These are phyloP conservation scores for Paedocypris sp. DNA, from an alignment of 2,113 vertebrate species.

Conservation along the genomic window DNA sequence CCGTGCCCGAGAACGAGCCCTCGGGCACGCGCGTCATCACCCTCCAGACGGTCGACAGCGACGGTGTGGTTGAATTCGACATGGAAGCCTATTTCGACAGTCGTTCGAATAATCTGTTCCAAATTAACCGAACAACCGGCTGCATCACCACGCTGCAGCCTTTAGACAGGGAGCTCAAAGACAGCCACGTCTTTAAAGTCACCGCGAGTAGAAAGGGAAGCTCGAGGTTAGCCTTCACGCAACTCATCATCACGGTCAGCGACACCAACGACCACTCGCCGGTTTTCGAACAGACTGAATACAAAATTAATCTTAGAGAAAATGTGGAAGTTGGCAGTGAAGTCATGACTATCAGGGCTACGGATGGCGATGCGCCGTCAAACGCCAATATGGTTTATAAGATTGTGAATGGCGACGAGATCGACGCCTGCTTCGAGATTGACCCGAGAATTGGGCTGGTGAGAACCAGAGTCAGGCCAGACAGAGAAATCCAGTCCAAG, in stretches of 20 bases:
- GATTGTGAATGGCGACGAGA: slow-evolving; percentile 53
- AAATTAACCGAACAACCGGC: slow-evolving; percentile 61
- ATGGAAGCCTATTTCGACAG: slow-evolving; percentile 78
- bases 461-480: slow-evolving; percentile 60
- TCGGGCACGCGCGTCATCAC: slow-evolving; percentile 68
- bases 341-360: slow-evolving; percentile 76
- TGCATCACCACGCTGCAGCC: slow-evolving; percentile 63
- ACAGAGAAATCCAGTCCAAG: slow-evolving; percentile 64
- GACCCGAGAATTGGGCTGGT: slow-evolving; percentile 71
- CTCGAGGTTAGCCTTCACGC: slow-evolving; percentile 66
- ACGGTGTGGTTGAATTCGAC: slow-evolving; percentile 67
- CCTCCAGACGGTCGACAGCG: slow-evolving; percentile 66
- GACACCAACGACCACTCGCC: slow-evolving; percentile 78
- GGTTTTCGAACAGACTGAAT: slow-evolving; percentile 73
- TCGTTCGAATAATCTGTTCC: slow-evolving; percentile 71
- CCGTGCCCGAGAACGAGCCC: slow-evolving; percentile 76
- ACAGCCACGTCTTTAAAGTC: slow-evolving; percentile 79
- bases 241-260: slow-evolving; percentile 73
- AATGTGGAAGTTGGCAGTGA: slow-evolving; percentile 79
- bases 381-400: slow-evolving; percentile 81
- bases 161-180: slow-evolving; percentile 76
- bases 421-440: slow-evolving; percentile 65
- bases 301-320: slow-evolving; percentile 72
- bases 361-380: slow-evolving; percentile 71
- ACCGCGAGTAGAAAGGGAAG: slow-evolving; percentile 64